Percentiles rank a stretch among this genome's conserved stretches.
These are phyloP conservation scores for Halichoerus grypus DNA, from an alignment of 2,113 vertebrate species.

Conservation along the genomic window DNA sequence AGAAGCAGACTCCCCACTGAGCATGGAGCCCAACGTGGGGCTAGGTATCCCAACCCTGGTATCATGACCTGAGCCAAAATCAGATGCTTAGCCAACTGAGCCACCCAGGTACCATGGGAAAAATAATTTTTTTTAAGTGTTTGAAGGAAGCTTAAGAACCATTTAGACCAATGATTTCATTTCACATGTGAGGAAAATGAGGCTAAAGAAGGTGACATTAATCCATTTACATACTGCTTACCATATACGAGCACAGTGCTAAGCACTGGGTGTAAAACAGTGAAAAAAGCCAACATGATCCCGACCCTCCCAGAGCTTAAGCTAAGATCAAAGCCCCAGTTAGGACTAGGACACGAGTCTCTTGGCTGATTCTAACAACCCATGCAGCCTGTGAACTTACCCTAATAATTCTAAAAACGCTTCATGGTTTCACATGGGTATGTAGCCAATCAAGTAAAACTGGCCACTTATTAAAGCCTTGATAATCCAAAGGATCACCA, in stretches of 20 bases:
- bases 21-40: neutral
- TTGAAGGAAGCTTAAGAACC: slow-evolving; percentile 28
- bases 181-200: slow-evolving; percentile 49
- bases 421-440: slow-evolving; percentile 9
- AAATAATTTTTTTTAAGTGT: neutral
- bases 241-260: neutral
- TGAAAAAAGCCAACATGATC: slow-evolving; percentile 20
- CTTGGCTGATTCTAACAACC: neutral
- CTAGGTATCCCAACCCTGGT: neutral
- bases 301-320: neutral
- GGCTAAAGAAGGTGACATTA: slow-evolving; percentile 8
- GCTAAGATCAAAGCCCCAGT: slow-evolving; percentile 24
- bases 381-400: neutral
- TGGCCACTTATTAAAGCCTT: slow-evolving; percentile 41
- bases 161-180: slow-evolving; percentile 30
- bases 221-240: slow-evolving; percentile 17
- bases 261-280: neutral
- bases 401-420: slow-evolving; percentile 40
- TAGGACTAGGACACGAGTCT: neutral
- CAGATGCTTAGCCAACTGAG: too few species aligned
- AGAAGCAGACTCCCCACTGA: neutral
- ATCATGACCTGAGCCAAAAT: too few species aligned
- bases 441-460: slow-evolving; percentile 3
- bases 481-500: neutral
- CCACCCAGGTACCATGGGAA: too few species aligned